Base-by-base conservation (phyloP, 2,797 vertebrate species). In the Galagoides demidoff region DNA sequence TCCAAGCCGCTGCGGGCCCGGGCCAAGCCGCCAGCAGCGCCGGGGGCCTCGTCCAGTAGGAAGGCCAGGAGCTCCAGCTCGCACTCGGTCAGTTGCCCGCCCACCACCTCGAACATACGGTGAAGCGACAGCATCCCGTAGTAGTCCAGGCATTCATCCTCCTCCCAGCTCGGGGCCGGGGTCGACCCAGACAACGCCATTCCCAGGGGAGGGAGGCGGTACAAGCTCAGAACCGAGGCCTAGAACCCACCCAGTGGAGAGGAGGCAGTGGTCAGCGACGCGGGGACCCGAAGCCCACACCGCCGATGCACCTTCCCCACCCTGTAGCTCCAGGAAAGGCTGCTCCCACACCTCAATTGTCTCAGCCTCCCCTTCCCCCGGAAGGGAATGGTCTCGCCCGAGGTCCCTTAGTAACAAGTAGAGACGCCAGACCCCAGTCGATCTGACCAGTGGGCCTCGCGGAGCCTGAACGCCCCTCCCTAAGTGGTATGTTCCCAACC, bases 61-160 rank as follows among this genome's bases (percentile, higher is more conserved):
- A 99, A 99, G 3, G 99, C 99, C 89, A 99, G 97, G 71, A 99
- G 99, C 25, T 99, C 99, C 43, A 99, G 94, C 76, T 99, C 99
- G 13, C 98, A 98, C 91, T 99, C 99, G 5, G 99, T 99, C 96
- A 99, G 98, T 95, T 99, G 99, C 94, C 99, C 99, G 90, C 99
- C 99, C 77, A 99, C 98, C n/a, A 99, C 97, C 96, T 99, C 99
- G 98, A 99, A 99, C 95, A 99, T 97, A 89, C 99, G 99, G 90
- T 99, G 99, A 92, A 99, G 98, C 43, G 99, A 99, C 94, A 99
- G 97, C 99, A 99, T 99, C 95, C 99, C 99, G 92, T 99, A 99
- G 96, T 99, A 99, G 95, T 98, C 99, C 57, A 99, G 97, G 97
- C 99, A 99, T 83, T 99, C 99, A 0, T 99, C 99, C 98, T 99